Evolutionary conservation across 2,888 invertebrate genomes (phyloP), one percentile per base, ranked within the genome.

Genomic region (Venusia cambrica): DNA sequence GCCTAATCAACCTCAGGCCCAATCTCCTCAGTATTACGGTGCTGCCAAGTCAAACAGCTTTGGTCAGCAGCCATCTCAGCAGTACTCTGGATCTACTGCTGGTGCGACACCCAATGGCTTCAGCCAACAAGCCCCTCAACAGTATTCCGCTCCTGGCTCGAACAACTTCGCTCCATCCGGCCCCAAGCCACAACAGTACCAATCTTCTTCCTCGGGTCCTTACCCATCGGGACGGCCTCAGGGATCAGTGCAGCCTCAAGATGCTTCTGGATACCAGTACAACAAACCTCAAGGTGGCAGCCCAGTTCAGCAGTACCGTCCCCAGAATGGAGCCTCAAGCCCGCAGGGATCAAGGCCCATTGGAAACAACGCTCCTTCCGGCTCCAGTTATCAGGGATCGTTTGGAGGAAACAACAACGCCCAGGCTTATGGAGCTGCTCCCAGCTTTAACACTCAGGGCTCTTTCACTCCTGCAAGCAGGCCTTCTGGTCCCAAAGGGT

Each of bases 191-290:
- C n/a, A n/a, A n/a, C 48, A 61, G 4, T 62, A 57, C 32, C 51
- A 49, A 18, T 22, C 46, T 25, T 37, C 56, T 22, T 48, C 42
- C 17, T 35, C 51, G 19, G 48, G 41, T 4, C 50, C 29, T 21
- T 44, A 37, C 9, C 25, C 28, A 2, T 41, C 47, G 10, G 30
- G 36, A 24, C 38, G 42, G 4, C 45, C 41, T 1, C 48, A 60
- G 30, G 56, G 54, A 18, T 19, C 48, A 17, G 47, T 43, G 12
- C 49, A 46, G 22, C 21, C 36, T 9, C 50, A 52, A 38, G 54
- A 52, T 29, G 52, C 56, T 13, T 50, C 55, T 11, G 65, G 65
- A 27, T 66, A 66, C 30, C 45, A 64, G 8, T 66, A 66, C 32
- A 45, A 57, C 30, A 52, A 36, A 5, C 67, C 70, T 9, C 57